Percentiles rank a stretch among this genome's conserved stretches.
Conservation (phyloP, 2,113 vertebrate genomes). For the Syngnathus scovelli region DNA sequence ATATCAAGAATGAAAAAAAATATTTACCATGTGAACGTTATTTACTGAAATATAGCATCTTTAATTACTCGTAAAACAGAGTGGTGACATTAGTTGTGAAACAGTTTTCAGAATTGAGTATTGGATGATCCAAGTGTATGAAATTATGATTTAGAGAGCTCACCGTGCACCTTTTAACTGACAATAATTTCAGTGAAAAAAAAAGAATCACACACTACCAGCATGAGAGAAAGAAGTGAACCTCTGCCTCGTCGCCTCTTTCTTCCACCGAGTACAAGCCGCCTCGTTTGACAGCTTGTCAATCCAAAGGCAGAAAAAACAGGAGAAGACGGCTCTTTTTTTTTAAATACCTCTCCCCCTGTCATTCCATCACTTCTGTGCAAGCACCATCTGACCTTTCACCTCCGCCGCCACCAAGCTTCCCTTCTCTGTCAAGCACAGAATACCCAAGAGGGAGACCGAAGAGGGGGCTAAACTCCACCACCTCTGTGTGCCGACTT, state of each 20-base stretch:
- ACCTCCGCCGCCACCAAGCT: slow-evolving; percentile 67
- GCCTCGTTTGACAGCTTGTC: slow-evolving; percentile 57
- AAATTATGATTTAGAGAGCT: not conserved
- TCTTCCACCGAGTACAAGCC: slow-evolving; percentile 39
- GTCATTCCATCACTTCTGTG: slow-evolving; percentile 63
- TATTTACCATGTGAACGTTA: too few species aligned
- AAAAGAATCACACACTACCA: not conserved
- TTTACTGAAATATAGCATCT: too few species aligned
- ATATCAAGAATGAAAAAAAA: too few species aligned
- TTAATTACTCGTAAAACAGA: too few species aligned
- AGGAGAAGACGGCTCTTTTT: slow-evolving; percentile 70
- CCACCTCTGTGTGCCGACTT: slow-evolving; percentile 44
- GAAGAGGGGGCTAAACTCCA: slow-evolving; percentile 32
- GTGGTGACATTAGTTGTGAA: too few species aligned
- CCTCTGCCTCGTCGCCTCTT: slow-evolving; percentile 58
- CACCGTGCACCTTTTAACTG: not conserved
- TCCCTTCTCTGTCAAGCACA: slow-evolving; percentile 67
- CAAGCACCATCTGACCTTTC: slow-evolving; percentile 73
- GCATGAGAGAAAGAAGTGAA: slow-evolving; percentile 31
- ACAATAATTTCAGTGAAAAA: not conserved
- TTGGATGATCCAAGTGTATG: not conserved
- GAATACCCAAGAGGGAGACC: slow-evolving; percentile 28
- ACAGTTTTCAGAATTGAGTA: not conserved
- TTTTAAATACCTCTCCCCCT: slow-evolving; percentile 37
- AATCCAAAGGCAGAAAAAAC: slow-evolving; percentile 50